phyloP scores from a whole-genome alignment of 2,797 vertebrate genomes.

The Hypotaenidia okinawae region DNA sequence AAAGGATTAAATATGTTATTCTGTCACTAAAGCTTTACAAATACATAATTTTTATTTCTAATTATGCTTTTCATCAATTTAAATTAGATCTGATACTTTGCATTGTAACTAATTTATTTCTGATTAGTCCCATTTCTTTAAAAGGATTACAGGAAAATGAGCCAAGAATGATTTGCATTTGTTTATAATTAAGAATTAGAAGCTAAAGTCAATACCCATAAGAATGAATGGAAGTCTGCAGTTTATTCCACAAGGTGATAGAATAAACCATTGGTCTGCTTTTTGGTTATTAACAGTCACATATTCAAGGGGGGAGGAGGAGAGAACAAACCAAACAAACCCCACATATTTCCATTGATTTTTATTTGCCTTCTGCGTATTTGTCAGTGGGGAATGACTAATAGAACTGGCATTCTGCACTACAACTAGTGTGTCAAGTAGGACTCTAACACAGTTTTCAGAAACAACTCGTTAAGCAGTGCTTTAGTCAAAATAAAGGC shows the following conservation, averaged over 20 bases:
- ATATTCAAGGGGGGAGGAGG: not conserved
- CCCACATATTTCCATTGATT: not conserved
- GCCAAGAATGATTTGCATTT: not conserved
- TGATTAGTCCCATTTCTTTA: not conserved
- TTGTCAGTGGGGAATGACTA: not conserved
- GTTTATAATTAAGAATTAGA: not conserved
- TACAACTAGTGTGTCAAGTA: not conserved
- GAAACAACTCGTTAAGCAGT: not conserved
- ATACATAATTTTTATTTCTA: not conserved
- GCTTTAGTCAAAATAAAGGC: slow-evolving; percentile 4
- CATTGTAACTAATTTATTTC: not conserved
- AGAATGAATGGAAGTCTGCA: not conserved
- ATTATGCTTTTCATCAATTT: not conserved
- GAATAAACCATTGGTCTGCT: not conserved
- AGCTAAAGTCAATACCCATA: not conserved
- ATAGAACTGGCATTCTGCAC: not conserved
- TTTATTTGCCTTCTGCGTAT: not conserved
- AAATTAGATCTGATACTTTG: not conserved
- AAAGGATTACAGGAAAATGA: not conserved
- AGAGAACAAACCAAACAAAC: not conserved
- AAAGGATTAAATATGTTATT: not conserved
- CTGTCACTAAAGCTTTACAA: not conserved
- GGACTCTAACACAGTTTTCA: not conserved
- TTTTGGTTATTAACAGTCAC: not conserved
- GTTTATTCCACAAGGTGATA: not conserved